These are phyloP conservation scores for Sweltsa coloradensis DNA, from an alignment of 1,140 invertebrate genomes.

Conservation along the genomic window DNA sequence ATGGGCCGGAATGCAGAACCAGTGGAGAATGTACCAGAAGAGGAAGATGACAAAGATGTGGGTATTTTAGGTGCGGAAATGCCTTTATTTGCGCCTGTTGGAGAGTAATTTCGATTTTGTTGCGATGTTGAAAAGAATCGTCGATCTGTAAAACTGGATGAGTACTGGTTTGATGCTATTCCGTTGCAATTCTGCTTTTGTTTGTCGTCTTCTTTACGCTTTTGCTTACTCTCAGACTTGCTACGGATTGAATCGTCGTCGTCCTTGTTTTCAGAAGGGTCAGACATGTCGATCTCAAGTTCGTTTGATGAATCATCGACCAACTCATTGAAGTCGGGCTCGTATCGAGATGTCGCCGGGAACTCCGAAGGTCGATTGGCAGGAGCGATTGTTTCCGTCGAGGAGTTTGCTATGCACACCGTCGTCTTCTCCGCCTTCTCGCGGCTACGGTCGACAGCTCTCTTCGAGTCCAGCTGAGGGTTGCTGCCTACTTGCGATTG, in stretches of 20 bases:
- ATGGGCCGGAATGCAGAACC: constrained; percentile 49
- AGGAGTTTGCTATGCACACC: constrained; percentile 17
- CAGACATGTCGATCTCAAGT: constrained; percentile 65
- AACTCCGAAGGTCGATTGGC: constrained; percentile 10
- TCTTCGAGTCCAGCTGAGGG: background rate
- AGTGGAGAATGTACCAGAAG: constrained; percentile 3
- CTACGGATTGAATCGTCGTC: constrained; percentile 21
- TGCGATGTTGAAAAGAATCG: no score
- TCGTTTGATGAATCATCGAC: constrained; percentile 69
- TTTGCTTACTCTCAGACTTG: constrained; percentile 8
- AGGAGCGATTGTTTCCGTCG: constrained; percentile 17
- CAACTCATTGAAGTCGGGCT: constrained; percentile 62
- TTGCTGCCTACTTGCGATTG: constrained; percentile 26
- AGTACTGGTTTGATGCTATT: no score
- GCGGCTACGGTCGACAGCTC: constrained; percentile 18
- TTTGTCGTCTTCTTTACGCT: constrained; percentile 3
- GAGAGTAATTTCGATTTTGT: no score
- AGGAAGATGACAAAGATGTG: background rate
- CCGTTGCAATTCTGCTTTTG: no score
- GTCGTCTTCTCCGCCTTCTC: constrained; percentile 30
- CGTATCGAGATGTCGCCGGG: constrained; percentile 35
- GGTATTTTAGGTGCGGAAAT: no score
- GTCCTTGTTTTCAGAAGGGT: constrained; percentile 37
- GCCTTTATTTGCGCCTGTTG: no score
- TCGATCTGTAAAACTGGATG: no score